Percentiles rank a stretch among this genome's conserved stretches.
These are phyloP conservation scores for Xestia ashworthii DNA, from an alignment of 2,888 invertebrate genomes.

Conservation along the genomic window DNA sequence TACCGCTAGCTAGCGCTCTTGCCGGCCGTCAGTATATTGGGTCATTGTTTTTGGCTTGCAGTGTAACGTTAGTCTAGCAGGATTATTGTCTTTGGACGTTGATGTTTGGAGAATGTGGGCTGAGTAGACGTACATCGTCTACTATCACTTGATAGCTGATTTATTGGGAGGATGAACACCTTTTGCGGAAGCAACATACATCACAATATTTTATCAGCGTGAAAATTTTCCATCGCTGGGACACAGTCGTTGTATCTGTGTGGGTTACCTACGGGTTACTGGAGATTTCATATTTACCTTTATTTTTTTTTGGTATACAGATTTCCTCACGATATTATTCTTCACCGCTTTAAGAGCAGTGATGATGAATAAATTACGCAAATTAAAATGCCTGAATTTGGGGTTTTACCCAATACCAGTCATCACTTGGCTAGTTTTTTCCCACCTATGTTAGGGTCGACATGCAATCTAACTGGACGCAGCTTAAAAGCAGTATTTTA, in stretches of 20 bases:
- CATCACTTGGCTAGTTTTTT: too few species aligned
- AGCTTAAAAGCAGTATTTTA: too few species aligned
- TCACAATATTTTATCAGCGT: background rate
- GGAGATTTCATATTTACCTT: background rate
- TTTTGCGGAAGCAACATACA: background rate
- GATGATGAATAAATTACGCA: background rate
- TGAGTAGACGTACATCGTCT: too few species aligned
- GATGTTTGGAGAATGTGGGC: background rate
- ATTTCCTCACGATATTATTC: background rate
- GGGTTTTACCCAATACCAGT: background rate
- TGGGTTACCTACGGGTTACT: background rate
- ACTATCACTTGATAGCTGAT: background rate
- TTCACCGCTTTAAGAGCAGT: background rate
- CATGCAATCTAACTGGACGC: too few species aligned
- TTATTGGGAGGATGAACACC: background rate
- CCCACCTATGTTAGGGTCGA: background rate
- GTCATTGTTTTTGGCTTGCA: conserved; percentile 13
- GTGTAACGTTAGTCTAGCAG: background rate
- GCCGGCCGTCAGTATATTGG: background rate
- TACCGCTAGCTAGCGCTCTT: background rate
- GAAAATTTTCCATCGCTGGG: background rate
- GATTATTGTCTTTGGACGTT: background rate
- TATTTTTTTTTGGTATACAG: background rate
- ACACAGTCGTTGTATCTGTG: background rate
- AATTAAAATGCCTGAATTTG: background rate